Evolutionary conservation across 2,113 vertebrate genomes (phyloP), one percentile per base, ranked within the genome.

Genomic region (Phrynosoma platyrhinos): DNA sequence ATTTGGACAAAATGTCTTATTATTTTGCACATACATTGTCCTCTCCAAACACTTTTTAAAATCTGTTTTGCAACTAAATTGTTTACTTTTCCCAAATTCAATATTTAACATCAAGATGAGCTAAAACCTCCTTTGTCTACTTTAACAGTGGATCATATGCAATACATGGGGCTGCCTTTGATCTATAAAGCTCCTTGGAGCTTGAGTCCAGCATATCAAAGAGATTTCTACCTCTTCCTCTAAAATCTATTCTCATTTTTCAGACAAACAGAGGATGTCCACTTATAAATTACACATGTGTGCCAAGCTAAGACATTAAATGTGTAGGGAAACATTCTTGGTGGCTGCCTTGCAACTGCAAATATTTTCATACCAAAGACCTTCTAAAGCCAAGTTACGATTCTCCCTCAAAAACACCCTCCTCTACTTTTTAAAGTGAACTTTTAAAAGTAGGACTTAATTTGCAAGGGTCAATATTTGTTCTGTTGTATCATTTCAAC

Each of bases 121-220:
- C 77, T 85, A 40, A 36, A 85, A 52, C 7, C 36, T 47, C 74
- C 77, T 85, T 85, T 25, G 78, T 85, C 58, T 85, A 78, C 40
- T 47, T 68, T 62, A 32, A 23, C 27, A 78, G 36, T 85, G 74
- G 52, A 78, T 77, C 84, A 52, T 47, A 47, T 47, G 62, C 58
- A 75, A 77, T 66, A 78, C 27, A 78, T 30, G 55, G 55, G 64
- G 32, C 55, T 62, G 55, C 18, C 77, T 78, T 66, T 85, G 74
- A 78, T 85, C 55, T 85, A 85, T 64, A 78, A 85, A 78, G 27
- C 18, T 55, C 42, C 20, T 47, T 18, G 71, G 27, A 32, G 82
- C 40, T 47, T 52, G 2, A 23, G 36, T 58, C 58, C 18, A 68
- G 83, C 83, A 77, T 76, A 85, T 77, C 71, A 85, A 85, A 85